A percentile compares a stretch with the other conserved stretches of the same genome.
Evolutionary conservation across 1,140 invertebrate genomes (phyloP).

Genomic region (Brachionus koreanus): DNA sequence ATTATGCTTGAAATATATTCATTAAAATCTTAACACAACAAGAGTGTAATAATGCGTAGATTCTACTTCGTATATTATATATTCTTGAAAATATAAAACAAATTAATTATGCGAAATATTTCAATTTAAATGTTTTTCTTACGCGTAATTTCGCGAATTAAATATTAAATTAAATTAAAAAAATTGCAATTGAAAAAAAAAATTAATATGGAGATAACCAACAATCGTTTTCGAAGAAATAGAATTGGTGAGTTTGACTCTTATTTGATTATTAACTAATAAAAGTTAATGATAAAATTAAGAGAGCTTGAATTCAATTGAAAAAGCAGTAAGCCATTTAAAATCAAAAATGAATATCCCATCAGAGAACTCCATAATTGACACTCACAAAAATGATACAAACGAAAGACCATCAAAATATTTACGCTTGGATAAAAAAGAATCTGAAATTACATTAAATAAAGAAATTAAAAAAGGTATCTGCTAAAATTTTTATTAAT

Average conservation of each 20-base stretch:
- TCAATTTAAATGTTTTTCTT: background rate
- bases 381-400: background rate
- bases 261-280: too few relatives aligned
- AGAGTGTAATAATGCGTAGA: constrained; percentile 1
- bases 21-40: background rate
- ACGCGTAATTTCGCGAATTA: constrained; percentile 27
- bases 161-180: background rate
- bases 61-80: background rate
- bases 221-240: background rate
- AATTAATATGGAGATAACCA: background rate
- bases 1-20: background rate
- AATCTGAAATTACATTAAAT: background rate
- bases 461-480: background rate
- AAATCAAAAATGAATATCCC: background rate
- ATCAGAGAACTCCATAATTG: background rate
- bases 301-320: background rate
- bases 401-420: background rate
- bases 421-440: background rate
- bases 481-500: background rate
- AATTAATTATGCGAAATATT: constrained; percentile 10
- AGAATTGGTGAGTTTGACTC: background rate
- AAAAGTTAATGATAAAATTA: background rate
- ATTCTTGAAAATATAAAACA: background rate
- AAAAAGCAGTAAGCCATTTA: background rate
- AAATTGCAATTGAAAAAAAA: background rate